Evolutionary conservation across 2,113 vertebrate genomes (phyloP), one percentile per base, ranked within the genome.

Genomic region (Sylvicapra grimmia): DNA sequence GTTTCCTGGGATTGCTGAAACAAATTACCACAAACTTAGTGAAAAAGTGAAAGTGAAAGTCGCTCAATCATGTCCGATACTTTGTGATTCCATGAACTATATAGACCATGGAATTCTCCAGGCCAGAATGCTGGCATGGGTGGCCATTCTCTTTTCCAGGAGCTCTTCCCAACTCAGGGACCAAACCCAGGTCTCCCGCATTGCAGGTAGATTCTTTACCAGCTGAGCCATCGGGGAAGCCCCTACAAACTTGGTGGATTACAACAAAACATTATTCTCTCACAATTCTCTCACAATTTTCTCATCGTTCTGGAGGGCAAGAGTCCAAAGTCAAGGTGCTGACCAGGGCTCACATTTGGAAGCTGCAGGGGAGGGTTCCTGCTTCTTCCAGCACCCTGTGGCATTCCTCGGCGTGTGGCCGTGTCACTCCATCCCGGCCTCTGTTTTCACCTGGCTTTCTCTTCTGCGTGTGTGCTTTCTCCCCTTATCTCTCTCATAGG

Each of bases 361-460:
- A 33, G 5, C 10, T 21, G 27, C 16, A 1, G 25, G 27, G 79
- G 14, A 72, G 10, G 6, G 4, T 4, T 9, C 11, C n/a, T 1
- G 14, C 65, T 6, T 29, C 56, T 79, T 16, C 27, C 44, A 1
- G 31, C 77, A 3, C 12, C 86, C 5, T 15, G 16, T 40, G 49
- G 54, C 2, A 1, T 1, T 51, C 15, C 33, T 56, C 3, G 14
- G 53, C 11, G 5, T 33, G 65, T 6, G 68, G 27, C 8, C 15
- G 0, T 13, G 0, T 27, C 18, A 2, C 5, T 13, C 18, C 9
- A 0, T 11, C 21, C 56, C 77, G 4, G 16, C 2, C 23, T 11
- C 85, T 1, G 0, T 53, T 7, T 47, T 27, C 36, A 2, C 6
- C 4, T 1, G 23, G 29, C 8, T 4, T 44, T 12, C 18, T n/a